Evolutionary conservation across 2,113 vertebrate species (phyloP).

Genomic region (Hyperopisus bebe): DNA sequence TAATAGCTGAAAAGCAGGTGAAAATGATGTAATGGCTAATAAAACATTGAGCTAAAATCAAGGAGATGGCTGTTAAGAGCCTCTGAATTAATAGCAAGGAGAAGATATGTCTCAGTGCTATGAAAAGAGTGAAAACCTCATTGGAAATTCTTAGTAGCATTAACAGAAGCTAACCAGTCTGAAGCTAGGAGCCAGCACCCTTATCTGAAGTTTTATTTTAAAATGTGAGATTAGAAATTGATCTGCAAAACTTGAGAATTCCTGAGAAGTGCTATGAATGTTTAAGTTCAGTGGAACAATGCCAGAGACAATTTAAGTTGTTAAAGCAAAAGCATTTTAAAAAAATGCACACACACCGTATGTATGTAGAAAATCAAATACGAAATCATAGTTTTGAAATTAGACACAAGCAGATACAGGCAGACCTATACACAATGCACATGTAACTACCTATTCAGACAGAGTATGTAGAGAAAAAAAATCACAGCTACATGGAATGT

Average conservation of each 20-base stretch:
- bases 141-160: neutral
- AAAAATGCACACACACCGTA: neutral
- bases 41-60: neutral
- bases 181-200: neutral
- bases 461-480: neutral
- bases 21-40: neutral
- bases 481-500: neutral
- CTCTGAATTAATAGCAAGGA: neutral
- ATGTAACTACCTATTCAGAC: neutral
- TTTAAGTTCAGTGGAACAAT: neutral
- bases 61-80: neutral
- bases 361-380: neutral
- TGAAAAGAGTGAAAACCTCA: neutral
- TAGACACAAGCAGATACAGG: neutral
- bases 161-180: neutral
- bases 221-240: neutral
- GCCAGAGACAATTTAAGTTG: neutral
- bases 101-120: neutral
- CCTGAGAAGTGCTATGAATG: neutral
- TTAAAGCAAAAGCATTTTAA: neutral
- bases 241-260: neutral
- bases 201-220: neutral
- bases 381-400: neutral
- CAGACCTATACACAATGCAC: neutral
- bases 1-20: neutral